phyloP scores from a whole-genome alignment of 2,888 invertebrate genomes.

The Troilus luridus region DNA sequence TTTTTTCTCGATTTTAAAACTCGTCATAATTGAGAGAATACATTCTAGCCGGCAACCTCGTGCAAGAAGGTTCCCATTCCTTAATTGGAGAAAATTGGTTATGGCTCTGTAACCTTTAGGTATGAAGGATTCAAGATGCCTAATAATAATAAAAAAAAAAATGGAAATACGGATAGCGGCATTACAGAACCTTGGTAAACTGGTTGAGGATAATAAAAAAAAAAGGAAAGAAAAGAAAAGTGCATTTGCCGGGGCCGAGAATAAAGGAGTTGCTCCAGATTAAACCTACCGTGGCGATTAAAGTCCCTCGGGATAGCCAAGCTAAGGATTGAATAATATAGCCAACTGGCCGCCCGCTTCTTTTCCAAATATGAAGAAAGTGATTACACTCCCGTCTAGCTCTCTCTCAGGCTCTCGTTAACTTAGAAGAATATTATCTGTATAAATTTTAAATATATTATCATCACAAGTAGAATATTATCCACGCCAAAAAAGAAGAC shows the following conservation, averaged over 20 bases:
- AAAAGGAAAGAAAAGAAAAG: not conserved
- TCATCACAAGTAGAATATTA: not conserved
- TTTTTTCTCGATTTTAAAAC: too few relatives aligned
- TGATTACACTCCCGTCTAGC: not conserved
- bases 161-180: not conserved
- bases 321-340: slow-evolving; percentile 5
- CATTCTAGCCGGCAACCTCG: too few relatives aligned
- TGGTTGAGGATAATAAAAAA: not conserved
- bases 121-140: not conserved
- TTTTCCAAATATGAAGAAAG: not conserved
- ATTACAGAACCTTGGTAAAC: not conserved
- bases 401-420: not conserved
- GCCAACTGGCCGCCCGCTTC: not conserved
- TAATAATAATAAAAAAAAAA: not conserved
- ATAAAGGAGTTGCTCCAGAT: slow-evolving; percentile 1
- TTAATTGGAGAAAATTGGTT: not conserved
- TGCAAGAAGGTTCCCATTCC: not conserved
- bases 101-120: not conserved
- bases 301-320: not conserved
- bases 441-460: not conserved
- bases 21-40: too few relatives aligned
- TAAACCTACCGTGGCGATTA: not conserved
- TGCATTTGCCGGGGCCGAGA: not conserved
- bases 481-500: too few relatives aligned
- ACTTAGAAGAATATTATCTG: not conserved